Conservation (phyloP, 2,888 invertebrate genomes). For the Apamea crenata region DNA sequence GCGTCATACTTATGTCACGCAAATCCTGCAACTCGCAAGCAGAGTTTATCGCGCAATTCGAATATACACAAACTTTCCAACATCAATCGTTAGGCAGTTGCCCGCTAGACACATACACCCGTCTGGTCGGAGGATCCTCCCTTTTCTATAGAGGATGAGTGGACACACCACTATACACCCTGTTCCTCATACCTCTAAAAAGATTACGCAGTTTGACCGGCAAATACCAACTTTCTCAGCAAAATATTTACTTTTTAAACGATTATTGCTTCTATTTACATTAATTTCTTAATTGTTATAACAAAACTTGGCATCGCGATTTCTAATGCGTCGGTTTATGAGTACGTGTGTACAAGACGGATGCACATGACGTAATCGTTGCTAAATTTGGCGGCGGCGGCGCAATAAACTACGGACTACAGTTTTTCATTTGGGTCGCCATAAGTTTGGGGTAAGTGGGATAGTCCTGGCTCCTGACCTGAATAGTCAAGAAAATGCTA, state of each 20-base stretch:
- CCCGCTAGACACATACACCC: no score
- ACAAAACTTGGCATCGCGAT: conserved; percentile 48
- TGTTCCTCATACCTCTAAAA: no score
- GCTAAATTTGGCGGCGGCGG: conserved; percentile 76
- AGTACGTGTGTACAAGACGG: conserved; percentile 66
- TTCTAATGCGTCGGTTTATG: conserved; percentile 65
- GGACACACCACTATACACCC: no score
- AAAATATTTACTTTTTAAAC: background rate
- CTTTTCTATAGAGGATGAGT: no score
- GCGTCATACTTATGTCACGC: no score
- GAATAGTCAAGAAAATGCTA: background rate
- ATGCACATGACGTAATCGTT: conserved; percentile 75
- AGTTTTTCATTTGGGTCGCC: conserved; percentile 72
- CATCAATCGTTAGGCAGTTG: no score
- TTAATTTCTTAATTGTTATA: conserved; percentile 41
- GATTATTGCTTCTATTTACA: background rate
- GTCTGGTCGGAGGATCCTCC: no score
- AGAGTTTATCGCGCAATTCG: no score
- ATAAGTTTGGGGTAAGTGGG: conserved; percentile 45
- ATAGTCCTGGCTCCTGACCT: conserved; percentile 23
- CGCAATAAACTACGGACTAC: conserved; percentile 70
- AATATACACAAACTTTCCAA: no score
- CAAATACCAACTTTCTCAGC: background rate
- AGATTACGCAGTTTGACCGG: background rate
- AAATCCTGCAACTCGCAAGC: no score